phyloP scores from a whole-genome alignment of 2,113 vertebrate genomes.

The Pygoscelis adeliae region DNA sequence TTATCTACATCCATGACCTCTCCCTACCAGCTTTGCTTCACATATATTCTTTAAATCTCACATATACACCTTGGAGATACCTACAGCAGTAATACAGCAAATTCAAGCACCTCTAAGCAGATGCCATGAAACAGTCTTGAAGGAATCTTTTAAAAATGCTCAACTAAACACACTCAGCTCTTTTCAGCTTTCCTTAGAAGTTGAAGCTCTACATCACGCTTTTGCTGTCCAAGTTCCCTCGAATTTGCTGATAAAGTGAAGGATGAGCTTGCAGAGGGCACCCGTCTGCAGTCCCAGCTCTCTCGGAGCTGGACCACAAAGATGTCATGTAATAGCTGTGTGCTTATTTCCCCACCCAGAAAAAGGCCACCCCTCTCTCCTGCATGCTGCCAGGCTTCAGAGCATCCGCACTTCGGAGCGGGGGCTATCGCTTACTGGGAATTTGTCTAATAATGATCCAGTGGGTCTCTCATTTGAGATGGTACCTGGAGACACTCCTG shows the following conservation, averaged over 20 bases:
- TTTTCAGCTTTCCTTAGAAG: background rate
- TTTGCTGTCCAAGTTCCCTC: background rate
- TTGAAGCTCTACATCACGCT: background rate
- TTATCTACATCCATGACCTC: background rate
- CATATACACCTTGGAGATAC: background rate
- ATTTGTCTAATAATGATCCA: background rate
- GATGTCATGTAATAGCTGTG: background rate
- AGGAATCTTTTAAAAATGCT: background rate
- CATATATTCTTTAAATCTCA: background rate
- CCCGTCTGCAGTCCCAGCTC: background rate
- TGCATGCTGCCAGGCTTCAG: background rate
- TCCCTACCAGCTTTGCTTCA: background rate
- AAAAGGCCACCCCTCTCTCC: background rate
- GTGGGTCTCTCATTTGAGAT: background rate
- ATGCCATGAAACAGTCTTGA: background rate
- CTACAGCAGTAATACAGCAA: background rate
- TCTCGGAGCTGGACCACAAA: background rate
- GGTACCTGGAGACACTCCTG: background rate
- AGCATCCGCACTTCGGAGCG: accelerated
- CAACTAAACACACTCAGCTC: background rate
- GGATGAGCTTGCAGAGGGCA: background rate
- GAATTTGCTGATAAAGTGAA: background rate
- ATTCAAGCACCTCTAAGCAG: background rate
- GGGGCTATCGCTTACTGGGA: accelerated
- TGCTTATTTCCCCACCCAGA: background rate